Conservation (phyloP, 2,113 vertebrate genomes). For the Charadrius vociferus region DNA sequence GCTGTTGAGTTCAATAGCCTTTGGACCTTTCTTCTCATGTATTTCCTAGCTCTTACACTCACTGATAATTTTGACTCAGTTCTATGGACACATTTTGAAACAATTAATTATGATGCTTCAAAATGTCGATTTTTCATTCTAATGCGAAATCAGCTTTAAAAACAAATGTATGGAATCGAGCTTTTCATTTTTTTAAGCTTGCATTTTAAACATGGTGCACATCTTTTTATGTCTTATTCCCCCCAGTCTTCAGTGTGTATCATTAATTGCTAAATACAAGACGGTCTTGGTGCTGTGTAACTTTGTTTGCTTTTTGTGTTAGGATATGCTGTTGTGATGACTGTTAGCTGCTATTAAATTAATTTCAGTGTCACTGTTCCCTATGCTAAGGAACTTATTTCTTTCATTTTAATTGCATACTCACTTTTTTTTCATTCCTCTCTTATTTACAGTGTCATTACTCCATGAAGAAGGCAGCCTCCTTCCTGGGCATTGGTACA, state of each 20-base stretch:
- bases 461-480: constrained; percentile 86
- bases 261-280: neutral
- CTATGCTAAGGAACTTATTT: neutral
- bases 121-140: neutral
- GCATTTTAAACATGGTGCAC: neutral
- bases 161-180: neutral
- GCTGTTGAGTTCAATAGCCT: neutral
- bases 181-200: neutral
- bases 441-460: constrained; percentile 81
- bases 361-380: neutral
- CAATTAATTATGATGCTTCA: neutral
- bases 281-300: neutral
- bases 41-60: neutral
- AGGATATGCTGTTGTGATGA: neutral
- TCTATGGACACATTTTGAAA: neutral
- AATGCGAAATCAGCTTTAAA: neutral
- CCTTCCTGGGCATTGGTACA: constrained; percentile 85
- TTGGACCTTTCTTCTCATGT: neutral
- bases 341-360: neutral
- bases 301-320: neutral
- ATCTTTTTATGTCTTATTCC: neutral
- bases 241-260: neutral
- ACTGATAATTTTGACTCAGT: neutral
- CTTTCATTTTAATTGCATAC: neutral
- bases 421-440: neutral